These are phyloP conservation scores for Miniopterus natalensis DNA, from an alignment of 2,113 vertebrate genomes.

Conservation along the genomic window DNA sequence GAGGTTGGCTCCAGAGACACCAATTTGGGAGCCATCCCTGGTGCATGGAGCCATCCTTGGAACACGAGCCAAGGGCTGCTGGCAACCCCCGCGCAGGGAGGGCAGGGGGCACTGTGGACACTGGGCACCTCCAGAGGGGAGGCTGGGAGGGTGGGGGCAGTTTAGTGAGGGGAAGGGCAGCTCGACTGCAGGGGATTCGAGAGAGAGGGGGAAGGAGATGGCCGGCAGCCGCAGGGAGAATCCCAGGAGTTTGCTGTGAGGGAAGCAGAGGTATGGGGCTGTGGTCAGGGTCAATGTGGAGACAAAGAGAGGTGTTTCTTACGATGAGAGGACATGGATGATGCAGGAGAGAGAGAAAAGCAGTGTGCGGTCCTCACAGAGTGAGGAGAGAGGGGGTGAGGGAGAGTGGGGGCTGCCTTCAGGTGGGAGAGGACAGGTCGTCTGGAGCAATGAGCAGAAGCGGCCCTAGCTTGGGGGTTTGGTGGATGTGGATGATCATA, in stretches of 20 bases:
- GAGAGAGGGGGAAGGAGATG: not conserved
- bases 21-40: no score
- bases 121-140: not conserved
- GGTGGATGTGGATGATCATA: not conserved
- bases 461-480: not conserved
- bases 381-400: not conserved
- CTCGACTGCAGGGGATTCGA: not conserved
- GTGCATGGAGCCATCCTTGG: no score
- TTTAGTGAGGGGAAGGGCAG: not conserved
- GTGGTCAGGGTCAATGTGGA: not conserved
- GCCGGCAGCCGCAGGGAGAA: not conserved
- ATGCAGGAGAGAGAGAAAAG: not conserved
- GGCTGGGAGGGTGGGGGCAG: not conserved
- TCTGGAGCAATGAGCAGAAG: not conserved
- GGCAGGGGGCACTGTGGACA: not conserved
- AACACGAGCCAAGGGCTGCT: not conserved
- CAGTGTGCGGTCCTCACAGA: not conserved
- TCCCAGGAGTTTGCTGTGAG: not conserved
- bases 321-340: not conserved
- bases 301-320: not conserved
- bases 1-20: not conserved
- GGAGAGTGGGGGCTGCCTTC: no score
- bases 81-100: not conserved
- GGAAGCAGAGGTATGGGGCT: not conserved
- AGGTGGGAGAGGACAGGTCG: rapidly evolving